Conservation (phyloP, 2,797 vertebrate genomes). For the Gambelia wislizenii region DNA sequence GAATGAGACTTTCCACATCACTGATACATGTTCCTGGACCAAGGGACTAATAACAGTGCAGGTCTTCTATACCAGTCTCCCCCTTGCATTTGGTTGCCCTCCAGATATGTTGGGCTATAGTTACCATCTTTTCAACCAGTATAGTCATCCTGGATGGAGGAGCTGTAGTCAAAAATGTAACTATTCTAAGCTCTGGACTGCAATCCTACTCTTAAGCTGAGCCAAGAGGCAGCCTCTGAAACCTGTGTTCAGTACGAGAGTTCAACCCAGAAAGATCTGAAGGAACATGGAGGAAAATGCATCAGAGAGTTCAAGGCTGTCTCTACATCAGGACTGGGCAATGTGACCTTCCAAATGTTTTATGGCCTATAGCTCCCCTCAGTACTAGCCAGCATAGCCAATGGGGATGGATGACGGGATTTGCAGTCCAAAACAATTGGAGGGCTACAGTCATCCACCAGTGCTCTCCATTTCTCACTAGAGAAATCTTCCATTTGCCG, state of each 20-base stretch:
- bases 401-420: neutral
- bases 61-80: neutral
- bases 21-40: neutral
- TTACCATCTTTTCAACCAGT: neutral
- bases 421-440: neutral
- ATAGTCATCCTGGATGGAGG: too few relatives aligned
- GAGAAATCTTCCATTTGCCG: neutral
- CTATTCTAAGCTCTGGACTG: too few relatives aligned
- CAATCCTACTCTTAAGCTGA: too few relatives aligned
- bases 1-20: neutral
- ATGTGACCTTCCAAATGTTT: neutral
- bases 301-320: neutral
- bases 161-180: too few relatives aligned
- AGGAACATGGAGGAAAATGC: neutral
- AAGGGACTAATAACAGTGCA: neutral
- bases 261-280: neutral
- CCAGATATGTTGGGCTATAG: neutral
- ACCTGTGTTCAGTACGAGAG: neutral
- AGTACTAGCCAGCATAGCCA: neutral
- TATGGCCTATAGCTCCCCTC: neutral
- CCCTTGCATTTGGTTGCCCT: neutral
- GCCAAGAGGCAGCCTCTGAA: neutral
- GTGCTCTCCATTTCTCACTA: neutral
- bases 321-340: neutral
- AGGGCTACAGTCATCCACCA: neutral